Evolutionary conservation across 2,888 invertebrate species (phyloP), one percentile per base, ranked within the genome.

Genomic region (Pristionchus exspectatus): DNA sequence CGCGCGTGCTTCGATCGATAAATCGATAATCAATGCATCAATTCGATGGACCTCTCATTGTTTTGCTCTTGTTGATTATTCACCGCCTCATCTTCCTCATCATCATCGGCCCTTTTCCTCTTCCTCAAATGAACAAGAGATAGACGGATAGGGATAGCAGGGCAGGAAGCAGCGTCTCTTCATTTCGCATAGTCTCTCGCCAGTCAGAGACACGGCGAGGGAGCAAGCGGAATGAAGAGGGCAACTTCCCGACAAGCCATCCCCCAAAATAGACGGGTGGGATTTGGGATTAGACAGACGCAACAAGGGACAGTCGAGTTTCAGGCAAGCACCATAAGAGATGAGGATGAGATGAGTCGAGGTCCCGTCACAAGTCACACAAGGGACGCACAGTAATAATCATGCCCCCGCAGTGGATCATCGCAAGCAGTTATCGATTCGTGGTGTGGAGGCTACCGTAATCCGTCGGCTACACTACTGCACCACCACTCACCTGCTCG

Each of bases 81-180:
- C 50, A 54, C 12, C 81, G 27, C 50, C 27, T 54, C 54, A 54
- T 81, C 81, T 24, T 77, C 77, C 27, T 81, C 81, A 77, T 77
- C 72, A 81, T 81, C 81, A 81, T 81, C 54, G 54, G 81, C 81
- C 81, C 44, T 81, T 81, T 81, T 81, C 81, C 81, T 50, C 81
- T 81, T 81, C 74, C 74, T 74, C 81, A 81, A 81, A 81, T 81
- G 81, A 81, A 44, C 21, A 24, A 74, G 33, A 33, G 7, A 33
- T 30, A 18, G 30, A 33, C 38, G 38, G 24, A n/a, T n/a, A 14
- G 16, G 38, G 74, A 38, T 7, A 38, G 4, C 21, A 5, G 18
- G 4, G 3, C 56, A 56, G 0, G 18, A 56, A 56, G 16, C 56
- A 14, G 1, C n/a, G n/a, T 56, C 56, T 56, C 56, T 9, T 56